Evolutionary conservation across 2,888 invertebrate genomes (phyloP).

Genomic region (Tenthredo amoena): DNA sequence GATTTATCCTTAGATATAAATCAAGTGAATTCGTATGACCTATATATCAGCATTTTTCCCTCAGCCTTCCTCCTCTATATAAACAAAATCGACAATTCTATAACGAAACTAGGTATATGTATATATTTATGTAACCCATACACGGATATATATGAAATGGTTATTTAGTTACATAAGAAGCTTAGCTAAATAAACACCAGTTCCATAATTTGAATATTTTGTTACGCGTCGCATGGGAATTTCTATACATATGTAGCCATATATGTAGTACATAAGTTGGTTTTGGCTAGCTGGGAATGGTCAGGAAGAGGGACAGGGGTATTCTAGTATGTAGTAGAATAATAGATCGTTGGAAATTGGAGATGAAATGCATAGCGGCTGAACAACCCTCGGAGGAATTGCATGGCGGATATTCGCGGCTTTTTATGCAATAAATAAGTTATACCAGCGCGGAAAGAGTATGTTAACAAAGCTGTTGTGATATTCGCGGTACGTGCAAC

Average conservation of each 20-base stretch:
- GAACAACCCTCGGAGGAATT: conserved; percentile 33
- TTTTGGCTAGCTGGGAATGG: neutral
- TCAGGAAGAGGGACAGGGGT: neutral
- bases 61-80: neutral
- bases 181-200: neutral
- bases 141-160: neutral
- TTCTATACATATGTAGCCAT: neutral
- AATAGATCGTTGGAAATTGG: conserved; percentile 23
- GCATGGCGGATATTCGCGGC: neutral
- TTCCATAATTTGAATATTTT: conserved; percentile 24
- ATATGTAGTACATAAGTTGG: no score
- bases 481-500: neutral
- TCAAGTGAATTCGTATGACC: neutral
- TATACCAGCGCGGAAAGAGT: neutral
- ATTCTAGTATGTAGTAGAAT: conserved; percentile 19
- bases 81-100: neutral
- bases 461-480: conserved; percentile 25
- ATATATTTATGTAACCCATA: neutral
- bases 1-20: conserved; percentile 7
- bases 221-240: neutral
- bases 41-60: neutral
- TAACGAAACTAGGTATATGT: neutral
- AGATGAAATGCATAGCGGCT: conserved; percentile 40
- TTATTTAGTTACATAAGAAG: neutral
- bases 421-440: conserved; percentile 22